These are phyloP conservation scores for Euborellia annulipes DNA, from an alignment of 1,140 invertebrate genomes.

Conservation along the genomic window DNA sequence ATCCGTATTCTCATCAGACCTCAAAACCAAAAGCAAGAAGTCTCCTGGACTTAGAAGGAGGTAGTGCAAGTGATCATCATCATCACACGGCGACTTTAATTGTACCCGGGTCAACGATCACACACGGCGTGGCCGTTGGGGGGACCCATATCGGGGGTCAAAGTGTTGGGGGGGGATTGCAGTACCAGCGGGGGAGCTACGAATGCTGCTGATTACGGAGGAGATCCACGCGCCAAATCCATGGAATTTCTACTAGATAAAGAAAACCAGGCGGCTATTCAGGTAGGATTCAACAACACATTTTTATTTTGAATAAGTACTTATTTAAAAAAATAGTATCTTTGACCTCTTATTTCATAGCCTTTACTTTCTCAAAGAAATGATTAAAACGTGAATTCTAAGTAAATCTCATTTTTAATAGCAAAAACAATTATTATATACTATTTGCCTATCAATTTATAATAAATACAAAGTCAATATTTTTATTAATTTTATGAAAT, in stretches of 20 bases:
- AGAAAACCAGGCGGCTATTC: constrained; percentile 59
- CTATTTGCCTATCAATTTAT: no score
- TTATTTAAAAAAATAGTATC: no score
- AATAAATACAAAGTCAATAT: no score
- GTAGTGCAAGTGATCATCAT: constrained; percentile 18
- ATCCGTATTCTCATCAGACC: constrained; percentile 16
- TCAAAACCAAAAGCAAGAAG: constrained; percentile 48
- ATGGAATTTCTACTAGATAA: constrained; percentile 88
- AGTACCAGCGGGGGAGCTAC: no score
- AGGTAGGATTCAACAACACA: constrained; percentile 35
- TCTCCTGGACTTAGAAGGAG: constrained; percentile 55
- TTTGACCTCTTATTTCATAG: no score
- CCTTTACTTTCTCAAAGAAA: no score
- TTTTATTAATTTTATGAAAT: no score
- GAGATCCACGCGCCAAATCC: constrained; percentile 52
- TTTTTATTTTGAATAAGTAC: no score
- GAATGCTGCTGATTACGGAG: background rate
- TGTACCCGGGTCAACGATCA: constrained; percentile 8
- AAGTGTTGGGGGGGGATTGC: no score
- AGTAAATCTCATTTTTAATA: no score
- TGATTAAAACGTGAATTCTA: no score
- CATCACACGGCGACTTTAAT: background rate
- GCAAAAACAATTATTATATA: no score
- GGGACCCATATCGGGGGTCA: constrained; percentile 16
- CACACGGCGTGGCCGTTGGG: constrained; percentile 16